Conservation (phyloP, 2,888 invertebrate species). For the Germaria angustata region DNA sequence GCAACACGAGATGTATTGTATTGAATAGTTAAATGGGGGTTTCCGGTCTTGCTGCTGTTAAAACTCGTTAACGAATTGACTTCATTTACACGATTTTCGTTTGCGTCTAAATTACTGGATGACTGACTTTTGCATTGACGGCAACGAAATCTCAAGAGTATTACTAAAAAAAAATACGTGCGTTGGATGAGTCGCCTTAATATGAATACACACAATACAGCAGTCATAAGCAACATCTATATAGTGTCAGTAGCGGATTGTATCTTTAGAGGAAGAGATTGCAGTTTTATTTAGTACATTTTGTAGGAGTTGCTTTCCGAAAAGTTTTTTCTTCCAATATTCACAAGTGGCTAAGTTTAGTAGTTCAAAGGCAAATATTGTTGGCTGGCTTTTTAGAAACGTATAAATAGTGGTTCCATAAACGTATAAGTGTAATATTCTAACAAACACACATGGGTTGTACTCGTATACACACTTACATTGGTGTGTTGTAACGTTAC, state of each 20-base stretch:
- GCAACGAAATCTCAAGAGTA: conserved; percentile 48
- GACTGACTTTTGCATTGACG: conserved; percentile 65
- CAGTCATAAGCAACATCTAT: conserved; percentile 2
- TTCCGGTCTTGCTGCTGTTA: conserved; percentile 57
- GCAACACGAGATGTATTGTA: conserved; percentile 16
- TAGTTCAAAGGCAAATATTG: conserved; percentile 46
- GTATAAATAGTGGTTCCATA: not conserved
- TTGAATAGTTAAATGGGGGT: conserved; percentile 58
- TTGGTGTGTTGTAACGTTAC: conserved; percentile 56
- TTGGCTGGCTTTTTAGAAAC: conserved; percentile 13
- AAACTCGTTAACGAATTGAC: conserved; percentile 65
- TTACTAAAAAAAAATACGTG: conserved; percentile 63
- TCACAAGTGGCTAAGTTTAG: conserved; percentile 17
- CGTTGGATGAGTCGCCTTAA: conserved; percentile 56
- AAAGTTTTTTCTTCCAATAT: too few relatives aligned
- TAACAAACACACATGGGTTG: not conserved
- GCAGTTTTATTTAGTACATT: conserved; percentile 12
- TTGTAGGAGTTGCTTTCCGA: conserved; percentile 16
- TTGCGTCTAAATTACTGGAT: conserved; percentile 62
- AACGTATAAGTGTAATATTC: conserved; percentile 27
- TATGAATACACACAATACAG: not conserved
- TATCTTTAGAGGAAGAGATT: not conserved
- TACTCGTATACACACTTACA: conserved; percentile 16
- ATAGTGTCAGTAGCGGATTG: not conserved
- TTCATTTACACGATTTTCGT: conserved; percentile 67